Evolutionary conservation across 2,888 invertebrate species (phyloP), one percentile per base, ranked within the genome.

Genomic region (Syrista parreyssii): DNA sequence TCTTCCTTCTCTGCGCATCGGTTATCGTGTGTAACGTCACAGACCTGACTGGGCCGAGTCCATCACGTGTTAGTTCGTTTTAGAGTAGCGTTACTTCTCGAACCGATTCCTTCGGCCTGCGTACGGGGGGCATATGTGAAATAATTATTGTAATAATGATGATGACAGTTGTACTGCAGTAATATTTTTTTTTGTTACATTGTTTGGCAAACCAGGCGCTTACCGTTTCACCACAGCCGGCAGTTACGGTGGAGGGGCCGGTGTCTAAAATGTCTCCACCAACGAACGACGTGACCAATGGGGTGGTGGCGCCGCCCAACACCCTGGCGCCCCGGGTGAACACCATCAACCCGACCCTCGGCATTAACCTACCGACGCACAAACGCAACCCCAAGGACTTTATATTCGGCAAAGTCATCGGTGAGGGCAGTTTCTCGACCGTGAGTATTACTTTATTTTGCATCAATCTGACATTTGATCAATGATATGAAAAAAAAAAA

Each of bases 371-470:
- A 78, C 90, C 93, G 74, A 92, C 94, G 75, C 90, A 88, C 79
- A 97, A 96, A 90, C 93, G 95, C 87, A 94, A 95, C 32, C 95
- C 97, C 77, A 95, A 96, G 89, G 98, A 99, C 92, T 99, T 97
- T 91, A 96, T 97, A 88, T 99, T 99, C 93, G 97, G 98, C 79
- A 97, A 97, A 93, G 94, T 97, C 82, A 96, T 99, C 87, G 99
- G 99, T 82, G 99, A 99, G 92, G 99, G 99, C 83, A 98, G 98
- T 91, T 99, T 97, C 92, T 98, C 98, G 87, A 97, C 97, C 80
- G 99, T 95, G 89, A 92, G 92, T 92, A 73, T 71, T 76, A 73
- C 68, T 75, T 68, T 34, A 73, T 76, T 73, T 75, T 75, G 12
- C 2, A 55, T 55, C 55, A 55, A 23, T 23, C 23, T 9, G 9